These are phyloP conservation scores for Rhodophaea formosa DNA, from an alignment of 2,888 invertebrate species.

Conservation along the genomic window DNA sequence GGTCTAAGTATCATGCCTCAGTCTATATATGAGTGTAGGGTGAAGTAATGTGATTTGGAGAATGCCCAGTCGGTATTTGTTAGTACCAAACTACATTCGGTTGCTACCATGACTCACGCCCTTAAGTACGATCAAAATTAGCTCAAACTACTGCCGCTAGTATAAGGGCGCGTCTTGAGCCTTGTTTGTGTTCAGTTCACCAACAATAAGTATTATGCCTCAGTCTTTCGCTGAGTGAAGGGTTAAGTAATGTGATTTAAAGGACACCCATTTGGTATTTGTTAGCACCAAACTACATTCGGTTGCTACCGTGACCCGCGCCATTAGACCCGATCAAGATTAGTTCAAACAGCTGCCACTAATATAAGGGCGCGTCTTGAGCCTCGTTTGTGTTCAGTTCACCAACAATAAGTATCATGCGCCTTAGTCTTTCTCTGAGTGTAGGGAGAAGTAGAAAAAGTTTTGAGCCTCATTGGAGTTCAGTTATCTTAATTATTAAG, in stretches of 20 bases:
- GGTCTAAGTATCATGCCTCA: too few species aligned
- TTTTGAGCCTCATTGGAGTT: slow-evolving; percentile 48
- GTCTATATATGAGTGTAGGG: too few species aligned
- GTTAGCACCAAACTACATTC: slow-evolving; percentile 35
- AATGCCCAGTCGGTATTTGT: slow-evolving; percentile 28
- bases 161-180: slow-evolving; percentile 58
- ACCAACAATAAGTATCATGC: background rate
- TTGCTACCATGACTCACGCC: slow-evolving; percentile 63
- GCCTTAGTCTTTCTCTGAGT: too few species aligned
- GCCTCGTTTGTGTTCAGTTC: slow-evolving; percentile 39
- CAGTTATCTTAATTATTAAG: too few species aligned
- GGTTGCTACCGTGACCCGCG: slow-evolving; percentile 61
- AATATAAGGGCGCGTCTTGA: slow-evolving; percentile 59
- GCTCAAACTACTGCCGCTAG: slow-evolving; percentile 52
- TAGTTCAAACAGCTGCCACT: slow-evolving; percentile 52
- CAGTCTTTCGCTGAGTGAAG: too few species aligned
- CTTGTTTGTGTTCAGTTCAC: slow-evolving; percentile 34
- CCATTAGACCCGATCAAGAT: slow-evolving; percentile 69
- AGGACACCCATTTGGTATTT: slow-evolving; percentile 30
- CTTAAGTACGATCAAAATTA: slow-evolving; percentile 69
- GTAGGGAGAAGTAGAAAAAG: slow-evolving; percentile 44
- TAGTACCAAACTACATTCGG: slow-evolving; percentile 35
- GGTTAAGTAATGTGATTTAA: too few species aligned
- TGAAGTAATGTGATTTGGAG: too few species aligned
- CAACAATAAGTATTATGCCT: too few species aligned